Base-by-base conservation (phyloP, 2,888 invertebrate species). In the Aleiodes alternator region DNA sequence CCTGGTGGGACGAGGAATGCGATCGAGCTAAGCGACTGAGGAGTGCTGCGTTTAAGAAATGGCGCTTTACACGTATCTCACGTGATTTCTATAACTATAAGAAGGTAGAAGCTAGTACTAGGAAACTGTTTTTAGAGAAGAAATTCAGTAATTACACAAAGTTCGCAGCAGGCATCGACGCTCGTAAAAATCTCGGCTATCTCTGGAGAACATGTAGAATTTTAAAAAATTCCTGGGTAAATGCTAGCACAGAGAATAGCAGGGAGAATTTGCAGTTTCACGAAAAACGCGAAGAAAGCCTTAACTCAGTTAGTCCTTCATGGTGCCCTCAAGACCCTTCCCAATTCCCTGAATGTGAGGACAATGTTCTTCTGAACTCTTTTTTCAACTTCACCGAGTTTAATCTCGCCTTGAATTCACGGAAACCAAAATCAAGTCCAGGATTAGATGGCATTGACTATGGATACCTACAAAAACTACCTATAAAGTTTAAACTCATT, bases 1-100 rank as follows among this genome's bases (percentile, higher is more conserved):
- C 56, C 2, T 80, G 80, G 79, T 79, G 79, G 79, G 76, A 80
- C 38, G 43, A 14, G 0, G 76, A 79, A 23, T 77, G 79, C 57
- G 56, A 73, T 8, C 72, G 53, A 29, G 53, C 64, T 3, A 78
- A 76, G 69, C 66, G 80, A 64, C 23, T 76, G 12, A 51, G 79
- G 51, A 74, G 68, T 5, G 57, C 57, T 6, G 57, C 57, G 9
- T 29, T 29, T 29, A 57, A 57, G 29, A 4, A 57, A 72, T 79
- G 79, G 79, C 12, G 38, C 14, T 59, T 14, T 69, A 73, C 73
- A 4, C 55, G 51, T 16, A 57, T 48, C n/a, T 31, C 59, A 6
- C 16, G 16, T 53, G 76, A 75, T 61, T 71, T 53, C 50, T n/a
- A 72, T 3, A 51, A 48, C 51, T 79, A 75, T 38, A 78, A 79